Evolutionary conservation across 2,113 vertebrate genomes (phyloP).

Genomic region (Thinocorus orbignyianus): DNA sequence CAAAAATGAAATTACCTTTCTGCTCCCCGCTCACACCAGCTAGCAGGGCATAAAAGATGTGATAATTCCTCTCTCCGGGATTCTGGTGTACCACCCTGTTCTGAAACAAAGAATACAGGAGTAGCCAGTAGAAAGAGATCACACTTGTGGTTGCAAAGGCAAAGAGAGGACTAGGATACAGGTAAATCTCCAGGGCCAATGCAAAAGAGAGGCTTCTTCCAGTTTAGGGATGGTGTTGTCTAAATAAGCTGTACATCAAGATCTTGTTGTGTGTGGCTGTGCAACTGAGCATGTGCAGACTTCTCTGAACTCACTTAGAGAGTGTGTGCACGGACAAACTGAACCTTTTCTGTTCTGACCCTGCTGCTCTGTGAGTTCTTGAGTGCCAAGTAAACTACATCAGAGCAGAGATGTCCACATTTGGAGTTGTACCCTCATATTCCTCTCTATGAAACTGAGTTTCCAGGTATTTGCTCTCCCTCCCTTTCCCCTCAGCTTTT

Average conservation of each 20-base stretch:
- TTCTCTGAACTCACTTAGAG: background rate
- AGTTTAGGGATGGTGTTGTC: background rate
- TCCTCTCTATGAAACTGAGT: background rate
- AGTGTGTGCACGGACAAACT: rapidly evolving
- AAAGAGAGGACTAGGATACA: background rate
- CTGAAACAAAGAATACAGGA: constrained; percentile 71
- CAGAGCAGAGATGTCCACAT: background rate
- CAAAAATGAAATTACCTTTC: constrained; percentile 77
- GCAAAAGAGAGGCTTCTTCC: background rate
- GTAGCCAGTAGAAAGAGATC: background rate
- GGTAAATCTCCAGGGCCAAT: background rate
- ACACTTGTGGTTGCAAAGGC: background rate
- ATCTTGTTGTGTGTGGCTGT: background rate
- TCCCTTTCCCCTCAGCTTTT: background rate
- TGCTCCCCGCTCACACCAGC: constrained; percentile 80
- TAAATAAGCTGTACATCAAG: background rate
- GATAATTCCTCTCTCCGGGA: constrained; percentile 89
- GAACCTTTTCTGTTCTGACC: background rate
- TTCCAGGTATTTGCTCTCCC: background rate
- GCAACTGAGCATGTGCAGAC: background rate
- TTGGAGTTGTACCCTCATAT: background rate
- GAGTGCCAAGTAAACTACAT: background rate
- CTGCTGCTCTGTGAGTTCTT: background rate
- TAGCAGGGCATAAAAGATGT: constrained; percentile 90
- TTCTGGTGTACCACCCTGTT: constrained; percentile 91